Percentiles rank a stretch among this genome's conserved stretches.
phyloP scores from a whole-genome alignment of 1,140 invertebrate species.

The Listronotus oregonensis region DNA sequence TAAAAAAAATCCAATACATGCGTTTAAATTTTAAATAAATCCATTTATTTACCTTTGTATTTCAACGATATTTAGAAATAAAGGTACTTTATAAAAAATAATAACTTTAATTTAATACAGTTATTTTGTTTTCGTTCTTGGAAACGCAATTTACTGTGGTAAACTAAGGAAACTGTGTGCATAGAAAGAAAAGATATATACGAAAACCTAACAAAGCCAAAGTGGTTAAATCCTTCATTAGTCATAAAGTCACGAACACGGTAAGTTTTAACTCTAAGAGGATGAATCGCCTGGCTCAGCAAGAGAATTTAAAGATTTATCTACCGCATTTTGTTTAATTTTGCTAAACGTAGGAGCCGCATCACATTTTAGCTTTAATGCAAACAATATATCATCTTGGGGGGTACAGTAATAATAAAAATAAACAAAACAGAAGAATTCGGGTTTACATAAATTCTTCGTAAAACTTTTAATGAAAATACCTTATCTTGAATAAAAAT shows the following conservation, averaged over 20 bases:
- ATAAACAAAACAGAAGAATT: slow-evolving; percentile 16
- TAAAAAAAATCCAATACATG: no score
- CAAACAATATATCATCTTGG: slow-evolving; percentile 25
- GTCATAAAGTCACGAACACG: slow-evolving; percentile 8
- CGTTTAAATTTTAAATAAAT: no score
- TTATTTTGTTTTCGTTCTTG: no score
- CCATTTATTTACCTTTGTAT: no score
- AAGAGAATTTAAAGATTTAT: slow-evolving; percentile 33
- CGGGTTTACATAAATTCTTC: not conserved
- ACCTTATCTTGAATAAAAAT: no score
- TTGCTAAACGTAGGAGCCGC: slow-evolving; percentile 3
- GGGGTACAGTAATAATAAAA: slow-evolving; percentile 13
- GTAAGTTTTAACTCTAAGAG: slow-evolving; percentile 19
- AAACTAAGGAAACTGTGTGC: no score
- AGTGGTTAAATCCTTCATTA: slow-evolving; percentile 8
- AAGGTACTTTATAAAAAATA: no score
- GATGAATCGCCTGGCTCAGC: slow-evolving; percentile 26
- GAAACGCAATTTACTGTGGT: no score
- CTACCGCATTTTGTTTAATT: slow-evolving; percentile 32
- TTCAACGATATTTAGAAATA: no score
- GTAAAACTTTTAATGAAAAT: no score
- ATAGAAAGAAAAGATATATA: not conserved
- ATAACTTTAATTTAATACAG: no score
- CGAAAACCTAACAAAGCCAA: not conserved
- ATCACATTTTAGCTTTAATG: slow-evolving; percentile 17